Evolutionary conservation across 2,113 vertebrate species (phyloP), one percentile per base, ranked within the genome.

Genomic region (Nipponia nippon): DNA sequence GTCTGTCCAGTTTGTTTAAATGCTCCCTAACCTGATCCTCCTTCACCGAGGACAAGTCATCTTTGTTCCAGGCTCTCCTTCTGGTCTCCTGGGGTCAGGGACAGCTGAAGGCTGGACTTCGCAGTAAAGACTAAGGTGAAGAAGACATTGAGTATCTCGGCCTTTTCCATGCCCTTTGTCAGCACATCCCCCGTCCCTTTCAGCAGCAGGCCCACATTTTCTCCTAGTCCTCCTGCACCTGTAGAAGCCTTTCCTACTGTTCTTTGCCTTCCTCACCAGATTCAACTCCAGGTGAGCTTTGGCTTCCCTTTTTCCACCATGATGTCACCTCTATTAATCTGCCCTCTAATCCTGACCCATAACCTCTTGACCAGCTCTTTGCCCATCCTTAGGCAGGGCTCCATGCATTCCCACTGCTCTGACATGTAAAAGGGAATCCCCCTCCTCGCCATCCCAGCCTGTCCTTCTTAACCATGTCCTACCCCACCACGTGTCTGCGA

Each of bases 401-500:
- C 42, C 47, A 40, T 2, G n/a, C 66, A 91, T 49, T 44, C 36
- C 40, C 55, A 47, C 2, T 85, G 50, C 52, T 71, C 46, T 44
- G 19, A 42, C 17, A 70, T 3, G 34, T 62, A 44, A 59, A 86
- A 83, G 17, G 13, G 16, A 26, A 25, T 62, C 21, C 10, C 7
- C 1, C 12, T 83, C 42, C 38, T 46, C 6, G 2, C 21, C 25
- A 63, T 29, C 19, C 62, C 92, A 93, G 25, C 25, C 67, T 44
- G n/a, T 23, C 38, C 38, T 76, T 22, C 55, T 63, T 73, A 89
- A 84, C 13, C 25, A 58, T 1, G 0, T 34, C 70, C 65, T 56
- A 75, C 4, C n/a, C 40, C 59, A 91, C n/a, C 29, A 49, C 0
- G 0, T 7, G 19, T 12, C 66, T 3, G 0, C 16, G 46, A 87